Evolutionary conservation across 2,113 vertebrate species (phyloP), one percentile per base, ranked within the genome.

Genomic region (Chaetorhynchus papuensis): DNA sequence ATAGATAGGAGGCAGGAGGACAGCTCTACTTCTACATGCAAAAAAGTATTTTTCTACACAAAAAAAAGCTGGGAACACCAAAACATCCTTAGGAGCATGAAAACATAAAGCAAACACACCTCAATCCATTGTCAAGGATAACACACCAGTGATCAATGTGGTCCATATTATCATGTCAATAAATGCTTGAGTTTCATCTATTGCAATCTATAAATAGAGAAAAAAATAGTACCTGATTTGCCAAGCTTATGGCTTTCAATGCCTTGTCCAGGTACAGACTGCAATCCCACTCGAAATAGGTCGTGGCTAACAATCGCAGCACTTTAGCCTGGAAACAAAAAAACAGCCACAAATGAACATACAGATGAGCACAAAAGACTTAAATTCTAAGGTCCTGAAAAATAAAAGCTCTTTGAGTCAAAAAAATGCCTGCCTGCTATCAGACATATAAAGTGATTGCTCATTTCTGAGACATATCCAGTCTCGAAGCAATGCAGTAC

Each of bases 221-320:
- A 70, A 47, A 35, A 64, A 22, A 18, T 28, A 31, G 20, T 76
- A 99, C 99, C 99, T 99, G 98, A 89, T 99, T 99, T 83, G 99
- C 99, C 96, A 99, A 95, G 89, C 7, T 97, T 89, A 99, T 89
- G 86, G 98, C 98, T 71, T 83, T 87, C 71, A 99, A 87, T 57
- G 99, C 99, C 87, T 99, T 99, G 42, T 98, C 98, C 89, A 97
- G 97, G 97, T 98, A 98, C 49, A 94, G 95, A 63, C 69, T 97
- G 93, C 95, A 97, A 72, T 99, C 98, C 98, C 98, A 99, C 50
- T 99, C 98, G 1, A 99, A 93, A 97, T 99, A 99, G 82, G 97
- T 97, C 12, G 97, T 98, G 35, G 99, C 98, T 15, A 99, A 97
- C 77, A 99, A 97, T n/a, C 98, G 97, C 64, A 99, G 98, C 80